Percentiles rank a stretch among this genome's conserved stretches.
Evolutionary conservation across 1,140 invertebrate species (phyloP).

Genomic region (Monomorium pharaonis): DNA sequence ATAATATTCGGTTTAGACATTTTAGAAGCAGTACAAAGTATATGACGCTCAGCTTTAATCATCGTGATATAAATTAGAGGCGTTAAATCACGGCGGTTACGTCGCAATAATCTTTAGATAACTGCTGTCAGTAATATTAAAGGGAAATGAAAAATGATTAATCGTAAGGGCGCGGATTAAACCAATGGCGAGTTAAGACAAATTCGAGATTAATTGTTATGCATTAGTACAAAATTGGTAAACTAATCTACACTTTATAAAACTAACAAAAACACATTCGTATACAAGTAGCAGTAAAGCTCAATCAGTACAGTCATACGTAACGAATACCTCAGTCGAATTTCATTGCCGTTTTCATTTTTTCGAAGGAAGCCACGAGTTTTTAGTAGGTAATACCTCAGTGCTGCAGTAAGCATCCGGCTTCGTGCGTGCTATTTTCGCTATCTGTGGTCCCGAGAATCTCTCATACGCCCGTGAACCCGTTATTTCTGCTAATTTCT

Average conservation of each 20-base stretch:
- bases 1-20: neutral
- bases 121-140: neutral
- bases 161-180: neutral
- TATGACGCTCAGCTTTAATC: slow-evolving; percentile 15
- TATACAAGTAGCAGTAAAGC: neutral
- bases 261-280: neutral
- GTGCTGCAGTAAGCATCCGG: slow-evolving; percentile 92
- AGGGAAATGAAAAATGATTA: neutral
- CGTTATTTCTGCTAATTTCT: slow-evolving; percentile 94
- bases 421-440: slow-evolving; percentile 92
- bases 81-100: slow-evolving; percentile 26
- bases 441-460: slow-evolving; percentile 97
- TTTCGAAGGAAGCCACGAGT: slow-evolving; percentile 64
- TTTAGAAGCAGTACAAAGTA: neutral
- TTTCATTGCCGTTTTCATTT: slow-evolving; percentile 61
- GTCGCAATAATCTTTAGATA: neutral
- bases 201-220: neutral
- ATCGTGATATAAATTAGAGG: slow-evolving; percentile 38
- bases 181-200: neutral
- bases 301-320: slow-evolving; percentile 44
- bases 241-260: neutral
- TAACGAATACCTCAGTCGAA: slow-evolving; percentile 65
- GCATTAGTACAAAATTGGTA: too few relatives aligned
- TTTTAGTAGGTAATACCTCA: slow-evolving; percentile 86
- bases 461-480: slow-evolving; percentile 97